Conservation (phyloP, 2,797 vertebrate species). For the Micrastur ruficollis region DNA sequence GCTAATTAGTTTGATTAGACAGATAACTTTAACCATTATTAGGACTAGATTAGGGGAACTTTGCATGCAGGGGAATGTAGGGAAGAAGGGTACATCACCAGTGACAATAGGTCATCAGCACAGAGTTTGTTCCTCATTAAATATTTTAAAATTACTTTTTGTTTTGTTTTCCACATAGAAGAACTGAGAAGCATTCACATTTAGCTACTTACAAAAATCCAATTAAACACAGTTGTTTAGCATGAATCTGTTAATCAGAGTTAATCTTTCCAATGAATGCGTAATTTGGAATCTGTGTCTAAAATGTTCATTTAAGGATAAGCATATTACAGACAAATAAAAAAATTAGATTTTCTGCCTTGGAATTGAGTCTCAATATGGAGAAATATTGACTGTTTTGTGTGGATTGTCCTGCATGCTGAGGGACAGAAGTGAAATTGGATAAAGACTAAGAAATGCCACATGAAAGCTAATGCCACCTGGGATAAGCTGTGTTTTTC, state of each 20-base stretch:
- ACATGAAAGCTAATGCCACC: neutral
- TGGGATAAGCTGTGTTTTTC: neutral
- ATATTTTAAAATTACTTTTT: slow-evolving; percentile 41
- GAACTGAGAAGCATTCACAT: slow-evolving; percentile 68
- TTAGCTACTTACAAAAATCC: slow-evolving; percentile 79
- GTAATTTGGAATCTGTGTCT: slow-evolving; percentile 77
- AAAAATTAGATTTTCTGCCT: slow-evolving; percentile 28
- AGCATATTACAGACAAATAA: slow-evolving; percentile 54
- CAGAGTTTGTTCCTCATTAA: slow-evolving; percentile 29
- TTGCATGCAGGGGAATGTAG: slow-evolving; percentile 12
- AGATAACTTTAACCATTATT: slow-evolving; percentile 76
- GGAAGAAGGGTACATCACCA: neutral
- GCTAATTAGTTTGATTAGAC: slow-evolving; percentile 84
- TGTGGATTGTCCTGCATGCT: slow-evolving; percentile 38
- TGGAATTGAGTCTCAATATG: slow-evolving; percentile 33
- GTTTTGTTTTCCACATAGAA: slow-evolving; percentile 34
- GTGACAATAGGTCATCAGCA: slow-evolving; percentile 46
- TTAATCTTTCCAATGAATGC: slow-evolving; percentile 81
- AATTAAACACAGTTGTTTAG: slow-evolving; percentile 82
- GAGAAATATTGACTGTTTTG: slow-evolving; percentile 31
- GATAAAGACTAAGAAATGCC: slow-evolving; percentile 17
- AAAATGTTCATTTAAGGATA: slow-evolving; percentile 71
- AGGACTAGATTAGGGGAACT: slow-evolving; percentile 64
- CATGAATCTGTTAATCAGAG: slow-evolving; percentile 80
- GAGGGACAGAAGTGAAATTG: slow-evolving; percentile 25